Percentiles rank a stretch among this genome's conserved stretches.
Conservation (phyloP, 2,797 vertebrate species). For the Vireo griseus region DNA sequence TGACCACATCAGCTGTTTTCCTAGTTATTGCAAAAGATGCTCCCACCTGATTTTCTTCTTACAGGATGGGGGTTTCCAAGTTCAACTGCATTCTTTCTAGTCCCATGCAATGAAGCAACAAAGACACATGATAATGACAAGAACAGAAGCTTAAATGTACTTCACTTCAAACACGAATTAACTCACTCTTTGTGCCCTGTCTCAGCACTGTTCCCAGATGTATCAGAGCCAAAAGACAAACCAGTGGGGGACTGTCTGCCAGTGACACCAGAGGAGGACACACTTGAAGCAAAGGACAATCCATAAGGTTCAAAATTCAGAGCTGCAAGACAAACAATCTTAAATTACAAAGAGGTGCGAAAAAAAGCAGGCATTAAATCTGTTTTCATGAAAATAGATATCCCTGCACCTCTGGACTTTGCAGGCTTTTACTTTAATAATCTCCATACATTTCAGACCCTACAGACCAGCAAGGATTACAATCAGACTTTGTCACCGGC, state of each 20-base stretch:
- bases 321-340: slow-evolving; percentile 68
- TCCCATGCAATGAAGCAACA: not conserved
- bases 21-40: not conserved
- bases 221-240: slow-evolving; percentile 86
- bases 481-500: not conserved
- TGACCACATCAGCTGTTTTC: not conserved
- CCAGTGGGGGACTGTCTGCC: slow-evolving; percentile 91
- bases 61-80: not conserved
- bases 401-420: not conserved
- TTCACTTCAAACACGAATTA: not conserved
- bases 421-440: not conserved
- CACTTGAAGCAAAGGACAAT: slow-evolving; percentile 83
- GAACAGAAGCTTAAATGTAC: not conserved
- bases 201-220: slow-evolving; percentile 87
- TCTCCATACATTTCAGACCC: not conserved
- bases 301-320: slow-evolving; percentile 92
- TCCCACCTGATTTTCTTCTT: not conserved
- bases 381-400: not conserved
- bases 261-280: slow-evolving; percentile 80
- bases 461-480: not conserved
- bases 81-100: not conserved
- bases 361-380: not conserved
- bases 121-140: not conserved
- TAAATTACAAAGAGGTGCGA: not conserved
- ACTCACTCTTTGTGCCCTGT: slow-evolving; percentile 86